A percentile compares a stretch with the other conserved stretches of the same genome.
Evolutionary conservation across 2,888 invertebrate genomes (phyloP).

Genomic region (Digitonthophagus gazella): DNA sequence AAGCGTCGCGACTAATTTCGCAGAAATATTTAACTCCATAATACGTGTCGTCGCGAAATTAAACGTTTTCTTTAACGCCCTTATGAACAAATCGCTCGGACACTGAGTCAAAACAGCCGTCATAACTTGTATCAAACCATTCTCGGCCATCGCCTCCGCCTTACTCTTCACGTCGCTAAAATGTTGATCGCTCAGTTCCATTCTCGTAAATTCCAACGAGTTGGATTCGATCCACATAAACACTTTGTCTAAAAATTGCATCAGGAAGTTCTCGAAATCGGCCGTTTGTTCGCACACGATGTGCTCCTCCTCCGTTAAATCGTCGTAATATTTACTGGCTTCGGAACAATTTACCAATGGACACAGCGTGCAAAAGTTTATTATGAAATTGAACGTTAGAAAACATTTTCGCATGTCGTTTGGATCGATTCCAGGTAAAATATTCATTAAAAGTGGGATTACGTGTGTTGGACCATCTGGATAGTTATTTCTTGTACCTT

Average conservation of each 20-base stretch:
- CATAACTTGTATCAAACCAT: slow-evolving; percentile 66
- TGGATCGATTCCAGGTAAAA: slow-evolving; percentile 86
- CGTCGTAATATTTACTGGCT: slow-evolving; percentile 63
- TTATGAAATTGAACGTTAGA: slow-evolving; percentile 75
- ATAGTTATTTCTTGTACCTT: slow-evolving; percentile 57
- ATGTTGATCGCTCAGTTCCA: slow-evolving; percentile 59
- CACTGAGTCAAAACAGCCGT: slow-evolving; percentile 70
- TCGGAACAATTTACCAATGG: slow-evolving; percentile 84
- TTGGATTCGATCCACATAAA: slow-evolving; percentile 71
- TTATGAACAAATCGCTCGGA: slow-evolving; percentile 62
- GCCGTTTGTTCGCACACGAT: slow-evolving; percentile 77
- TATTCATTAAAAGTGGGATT: slow-evolving; percentile 74
- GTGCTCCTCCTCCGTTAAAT: slow-evolving; percentile 76
- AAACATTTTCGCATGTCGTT: slow-evolving; percentile 79
- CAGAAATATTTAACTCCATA: slow-evolving; percentile 82
- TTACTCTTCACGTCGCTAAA: slow-evolving; percentile 57
- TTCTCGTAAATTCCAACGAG: slow-evolving; percentile 64
- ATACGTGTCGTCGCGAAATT: slow-evolving; percentile 71
- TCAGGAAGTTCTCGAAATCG: slow-evolving; percentile 84
- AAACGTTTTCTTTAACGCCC: slow-evolving; percentile 73
- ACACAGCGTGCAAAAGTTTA: slow-evolving; percentile 73
- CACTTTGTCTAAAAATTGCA: slow-evolving; percentile 79
- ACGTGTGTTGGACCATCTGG: slow-evolving; percentile 79
- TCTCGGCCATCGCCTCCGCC: slow-evolving; percentile 70
- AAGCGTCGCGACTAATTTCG: slow-evolving; percentile 73